Base-by-base conservation (phyloP, 2,113 vertebrate genomes). In the Chelonoidis abingdonii region DNA sequence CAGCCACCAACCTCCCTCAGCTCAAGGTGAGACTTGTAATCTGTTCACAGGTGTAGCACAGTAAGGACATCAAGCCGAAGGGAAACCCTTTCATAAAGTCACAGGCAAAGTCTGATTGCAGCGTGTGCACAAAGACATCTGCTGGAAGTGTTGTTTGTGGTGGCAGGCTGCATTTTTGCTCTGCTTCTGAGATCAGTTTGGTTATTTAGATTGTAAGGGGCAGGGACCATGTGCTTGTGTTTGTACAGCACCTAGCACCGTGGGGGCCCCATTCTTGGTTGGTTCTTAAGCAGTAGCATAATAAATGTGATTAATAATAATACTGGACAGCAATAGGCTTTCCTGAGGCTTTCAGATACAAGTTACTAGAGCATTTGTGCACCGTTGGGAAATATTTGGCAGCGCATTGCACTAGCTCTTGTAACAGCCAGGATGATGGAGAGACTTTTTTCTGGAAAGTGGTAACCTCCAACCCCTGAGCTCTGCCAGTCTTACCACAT, bases 1-100 rank as follows among this genome's bases (percentile, higher is more conserved):
- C 95, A 0, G 99, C 99, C 94, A 99, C 99, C 94, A 99, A 99
- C 97, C 98, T 99, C 86, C 98, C 98, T 56, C 99, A 99, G 95
- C 99, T 99, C 1, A 99, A 98, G 98, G 99, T 99, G 93, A 88
- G 89, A 44, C 38, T 8, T 41, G 12, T 8, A 3, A 4, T 2
- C 0, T 80, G 0, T 38, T 4, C 1, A 3, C 56, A 53, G 22
- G 2, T 35, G 83, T 59, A 69, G 25, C 25, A 0, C 0, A 1
- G 8, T 49, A 0, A 1, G 35, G 17, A 13, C 11, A 10, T 3
- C 0, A 76, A 6, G 10, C 3, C 83, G 38, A 69, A 3, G 47
- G 41, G 1, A 54, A 4, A 2, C 1, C 56, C 19, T 0, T 8
- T 3, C 6, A 4, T 2, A 11, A 52, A 78, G 38, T 21, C 6